phyloP scores from a whole-genome alignment of 2,888 invertebrate species.

The Balanococcus diminutus region DNA sequence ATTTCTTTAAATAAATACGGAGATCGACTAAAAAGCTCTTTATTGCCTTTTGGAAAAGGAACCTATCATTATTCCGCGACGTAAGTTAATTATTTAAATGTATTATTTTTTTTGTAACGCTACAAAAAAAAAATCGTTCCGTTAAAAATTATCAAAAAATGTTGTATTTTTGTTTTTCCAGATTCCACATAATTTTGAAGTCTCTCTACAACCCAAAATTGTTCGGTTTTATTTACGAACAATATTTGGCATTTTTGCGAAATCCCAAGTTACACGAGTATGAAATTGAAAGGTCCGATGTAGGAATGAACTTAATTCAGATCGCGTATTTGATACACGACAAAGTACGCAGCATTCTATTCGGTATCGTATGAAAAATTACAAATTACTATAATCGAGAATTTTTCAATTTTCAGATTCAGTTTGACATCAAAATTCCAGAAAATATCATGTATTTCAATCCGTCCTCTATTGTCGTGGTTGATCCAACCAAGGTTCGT shows the following conservation, averaged over 20 bases:
- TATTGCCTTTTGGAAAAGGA: conserved; percentile 49
- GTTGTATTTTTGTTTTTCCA: not conserved
- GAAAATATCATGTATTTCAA: conserved; percentile 44
- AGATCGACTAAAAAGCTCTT: not conserved
- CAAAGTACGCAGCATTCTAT: not conserved
- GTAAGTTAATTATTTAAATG: too few relatives aligned
- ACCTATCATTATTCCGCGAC: conserved; percentile 48
- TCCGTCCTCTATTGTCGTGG: not conserved
- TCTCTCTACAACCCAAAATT: not conserved
- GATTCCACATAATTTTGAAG: conserved; percentile 38
- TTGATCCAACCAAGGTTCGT: conserved; percentile 30
- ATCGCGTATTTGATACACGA: conserved; percentile 7
- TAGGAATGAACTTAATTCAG: not conserved
- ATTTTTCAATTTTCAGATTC: conserved; percentile 24
- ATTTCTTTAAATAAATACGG: conserved; percentile 33
- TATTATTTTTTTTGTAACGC: too few relatives aligned
- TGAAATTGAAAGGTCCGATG: not conserved
- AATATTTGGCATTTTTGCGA: not conserved
- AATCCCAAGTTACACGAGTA: not conserved
- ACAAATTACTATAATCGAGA: not conserved
- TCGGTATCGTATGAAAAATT: not conserved
- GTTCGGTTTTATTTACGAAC: not conserved
- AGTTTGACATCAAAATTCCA: conserved; percentile 31
- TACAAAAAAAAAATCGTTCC: too few relatives aligned
- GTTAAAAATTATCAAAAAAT: not conserved